Base-by-base conservation (phyloP, 2,888 invertebrate species). In the Harmothoe impar region DNA sequence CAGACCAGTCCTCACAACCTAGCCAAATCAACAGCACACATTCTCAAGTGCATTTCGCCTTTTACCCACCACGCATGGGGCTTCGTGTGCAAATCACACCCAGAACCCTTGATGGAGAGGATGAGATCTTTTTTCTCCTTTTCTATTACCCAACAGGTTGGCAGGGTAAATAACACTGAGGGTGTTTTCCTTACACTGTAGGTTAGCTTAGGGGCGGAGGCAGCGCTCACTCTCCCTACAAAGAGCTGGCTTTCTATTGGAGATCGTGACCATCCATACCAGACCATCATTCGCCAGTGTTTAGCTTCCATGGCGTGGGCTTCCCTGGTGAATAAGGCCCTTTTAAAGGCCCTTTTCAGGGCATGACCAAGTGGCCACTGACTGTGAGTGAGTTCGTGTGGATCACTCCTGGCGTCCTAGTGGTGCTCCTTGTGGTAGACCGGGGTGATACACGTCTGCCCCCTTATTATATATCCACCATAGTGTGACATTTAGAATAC, bases 221-320 rank as follows among this genome's bases (percentile, higher is more conserved):
- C 62, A n/a, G 62, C 62, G 12, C 10, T 43, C 43, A 43, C 5
- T 43, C 10, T 43, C 5, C 43, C 43, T 43, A 43, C 43, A 43
- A 43, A 43, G 43, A 43, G 3, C 43, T 43, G 43, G 43, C 43
- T 43, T 10, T 43, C 43, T 43, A 43, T 43, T 43, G 43, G 10
- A 43, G 43, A 43, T 43, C 72, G 25, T 72, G 72, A 72, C 72
- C 72, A 25, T 29, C 72, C 72, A 62, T 72, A 72, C 72, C 31
- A 72, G 3, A 25, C 29, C 25, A 29, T 25, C 72, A 29, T n/a
- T 72, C 72, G 12, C 23, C 62, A 23, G 5, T 15, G 29, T 29
- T 72, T 72, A 29, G 25, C 72, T 15, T 3, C 72, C 72, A 3
- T 62, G 15, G 72, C 72, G 23, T 3, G 62, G 62, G 72, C 72